phyloP scores from a whole-genome alignment of 2,797 vertebrate species.

The Sylvilagus floridanus region DNA sequence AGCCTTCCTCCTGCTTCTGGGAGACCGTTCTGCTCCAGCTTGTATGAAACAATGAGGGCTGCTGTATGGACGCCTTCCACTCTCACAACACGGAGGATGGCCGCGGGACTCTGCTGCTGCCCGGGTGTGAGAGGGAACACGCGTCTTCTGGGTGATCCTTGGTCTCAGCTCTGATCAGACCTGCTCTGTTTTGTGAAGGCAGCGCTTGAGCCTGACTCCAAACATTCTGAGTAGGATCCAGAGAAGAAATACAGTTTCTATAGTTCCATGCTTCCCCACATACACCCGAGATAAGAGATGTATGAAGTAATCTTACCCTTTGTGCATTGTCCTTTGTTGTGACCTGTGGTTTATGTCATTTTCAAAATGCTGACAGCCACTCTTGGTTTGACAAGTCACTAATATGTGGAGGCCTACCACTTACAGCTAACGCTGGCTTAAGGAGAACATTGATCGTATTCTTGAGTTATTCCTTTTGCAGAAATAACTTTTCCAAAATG shows the following conservation, averaged over 20 bases:
- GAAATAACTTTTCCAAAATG: background rate
- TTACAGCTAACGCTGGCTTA: conserved; percentile 22
- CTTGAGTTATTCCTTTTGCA: conserved; percentile 36
- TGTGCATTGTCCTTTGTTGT: background rate
- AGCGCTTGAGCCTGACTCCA: background rate
- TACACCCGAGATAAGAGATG: conserved; percentile 11
- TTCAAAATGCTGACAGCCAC: conserved; percentile 3
- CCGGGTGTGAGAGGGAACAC: background rate
- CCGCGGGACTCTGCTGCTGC: background rate
- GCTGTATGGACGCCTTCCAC: background rate
- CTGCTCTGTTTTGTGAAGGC: background rate
- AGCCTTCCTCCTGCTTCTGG: background rate
- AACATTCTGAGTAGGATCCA: background rate
- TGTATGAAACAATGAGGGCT: background rate
- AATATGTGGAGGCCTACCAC: background rate
- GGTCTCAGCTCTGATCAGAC: background rate
- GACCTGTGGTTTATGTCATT: conserved; percentile 7
- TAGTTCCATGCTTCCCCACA: background rate
- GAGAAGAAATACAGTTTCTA: background rate
- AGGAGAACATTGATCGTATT: conserved; percentile 9
- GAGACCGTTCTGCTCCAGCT: background rate
- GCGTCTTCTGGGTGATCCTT: background rate
- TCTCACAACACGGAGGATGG: background rate
- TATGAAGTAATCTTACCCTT: background rate
- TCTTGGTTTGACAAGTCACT: background rate